Percentiles rank a stretch among this genome's conserved stretches.
Conservation (phyloP, 2,888 invertebrate genomes). For the Folsomia manolachei region DNA sequence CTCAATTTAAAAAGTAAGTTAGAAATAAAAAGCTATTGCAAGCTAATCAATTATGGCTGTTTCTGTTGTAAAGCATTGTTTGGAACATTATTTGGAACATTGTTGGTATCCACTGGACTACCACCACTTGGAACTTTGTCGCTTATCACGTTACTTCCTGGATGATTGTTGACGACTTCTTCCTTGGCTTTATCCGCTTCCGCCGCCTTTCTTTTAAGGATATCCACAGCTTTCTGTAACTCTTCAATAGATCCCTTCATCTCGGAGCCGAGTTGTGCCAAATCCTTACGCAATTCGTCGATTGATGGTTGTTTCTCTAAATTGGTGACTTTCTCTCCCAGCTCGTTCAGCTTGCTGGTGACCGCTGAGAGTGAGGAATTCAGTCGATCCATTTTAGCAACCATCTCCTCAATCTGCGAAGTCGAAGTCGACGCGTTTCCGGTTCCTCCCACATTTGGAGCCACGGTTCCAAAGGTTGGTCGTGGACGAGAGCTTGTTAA, state of each 20-base stretch:
- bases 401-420: slow-evolving; percentile 17
- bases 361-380: neutral
- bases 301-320: slow-evolving; percentile 17
- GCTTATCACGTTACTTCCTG: too few species aligned
- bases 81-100: neutral
- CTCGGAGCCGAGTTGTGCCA: slow-evolving; percentile 26
- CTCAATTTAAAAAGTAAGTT: too few species aligned
- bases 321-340: neutral
- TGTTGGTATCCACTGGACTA: neutral
- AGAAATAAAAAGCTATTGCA: neutral
- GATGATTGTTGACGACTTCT: neutral
- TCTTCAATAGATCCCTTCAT: slow-evolving; percentile 12
- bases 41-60: neutral
- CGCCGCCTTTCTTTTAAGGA: slow-evolving; percentile 3
- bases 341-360: neutral
- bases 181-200: neutral
- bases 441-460: too few species aligned
- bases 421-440: too few species aligned
- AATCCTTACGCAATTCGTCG: slow-evolving; percentile 18
- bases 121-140: neutral
- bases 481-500: too few species aligned
- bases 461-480: too few species aligned
- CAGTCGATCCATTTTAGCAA: slow-evolving; percentile 20
- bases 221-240: slow-evolving; percentile 12
- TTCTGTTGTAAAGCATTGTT: neutral